phyloP scores from a whole-genome alignment of 2,113 vertebrate species.

The Chloebia gouldiae region DNA sequence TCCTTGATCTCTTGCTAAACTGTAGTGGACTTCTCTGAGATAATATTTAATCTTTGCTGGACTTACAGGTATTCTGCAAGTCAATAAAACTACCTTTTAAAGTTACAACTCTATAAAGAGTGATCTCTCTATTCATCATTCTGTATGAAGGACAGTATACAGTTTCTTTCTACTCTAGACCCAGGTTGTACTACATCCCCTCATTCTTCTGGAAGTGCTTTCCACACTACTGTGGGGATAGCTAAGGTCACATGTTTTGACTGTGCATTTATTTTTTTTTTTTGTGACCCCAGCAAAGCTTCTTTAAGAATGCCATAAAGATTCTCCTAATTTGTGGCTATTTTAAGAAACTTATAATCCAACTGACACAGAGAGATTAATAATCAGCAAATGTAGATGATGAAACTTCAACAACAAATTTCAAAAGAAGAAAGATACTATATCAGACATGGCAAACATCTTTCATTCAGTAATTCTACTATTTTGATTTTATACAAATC shows the following conservation, averaged over 20 bases:
- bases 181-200: not conserved
- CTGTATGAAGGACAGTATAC: not conserved
- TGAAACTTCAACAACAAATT: not conserved
- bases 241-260: not conserved
- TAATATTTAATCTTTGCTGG: conserved; percentile 39
- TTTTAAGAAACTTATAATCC: not conserved
- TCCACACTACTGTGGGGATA: not conserved
- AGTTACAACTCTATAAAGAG: conserved; percentile 9
- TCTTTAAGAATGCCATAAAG: not conserved
- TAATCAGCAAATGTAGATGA: not conserved
- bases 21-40: conserved; percentile 48
- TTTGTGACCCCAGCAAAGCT: not conserved
- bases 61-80: conserved; percentile 36
- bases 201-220: not conserved
- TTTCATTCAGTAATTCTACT: not conserved
- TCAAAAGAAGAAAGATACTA: not conserved
- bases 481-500: not conserved
- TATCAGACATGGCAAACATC: not conserved
- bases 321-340: not conserved
- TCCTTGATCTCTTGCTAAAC: conserved; percentile 49
- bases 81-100: conserved; percentile 54
- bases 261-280: not conserved
- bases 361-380: not conserved
- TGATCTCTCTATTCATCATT: not conserved
- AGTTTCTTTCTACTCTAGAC: not conserved